phyloP scores from a whole-genome alignment of 2,888 invertebrate species.

The Enoplolaimus lenunculus region DNA sequence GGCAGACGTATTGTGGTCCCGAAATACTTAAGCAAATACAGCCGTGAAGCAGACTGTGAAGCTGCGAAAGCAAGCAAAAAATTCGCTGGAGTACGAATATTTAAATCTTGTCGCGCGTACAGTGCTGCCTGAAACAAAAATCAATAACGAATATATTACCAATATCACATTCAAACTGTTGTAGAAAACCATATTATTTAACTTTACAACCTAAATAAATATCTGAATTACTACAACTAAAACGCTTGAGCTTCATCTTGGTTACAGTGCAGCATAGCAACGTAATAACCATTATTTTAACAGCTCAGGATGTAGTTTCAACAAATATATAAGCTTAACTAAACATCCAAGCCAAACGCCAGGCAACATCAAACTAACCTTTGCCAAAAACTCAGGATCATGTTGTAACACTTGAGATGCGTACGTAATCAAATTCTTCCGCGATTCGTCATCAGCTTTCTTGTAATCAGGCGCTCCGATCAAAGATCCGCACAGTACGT shows the following conservation, averaged over 20 bases:
- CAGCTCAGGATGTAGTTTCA: too few relatives aligned
- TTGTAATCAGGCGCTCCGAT: not conserved
- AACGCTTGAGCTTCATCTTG: too few relatives aligned
- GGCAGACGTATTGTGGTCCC: slow-evolving; percentile 40
- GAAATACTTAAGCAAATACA: slow-evolving; percentile 44
- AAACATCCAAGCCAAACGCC: too few relatives aligned
- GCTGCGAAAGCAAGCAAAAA: slow-evolving; percentile 44
- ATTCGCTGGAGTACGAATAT: slow-evolving; percentile 44
- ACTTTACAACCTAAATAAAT: too few relatives aligned
- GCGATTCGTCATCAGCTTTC: not conserved
- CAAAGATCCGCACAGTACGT: not conserved
- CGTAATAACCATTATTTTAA: too few relatives aligned
- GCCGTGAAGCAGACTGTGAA: slow-evolving; percentile 36
- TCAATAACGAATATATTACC: too few relatives aligned
- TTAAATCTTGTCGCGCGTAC: slow-evolving; percentile 44
- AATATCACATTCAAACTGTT: too few relatives aligned
- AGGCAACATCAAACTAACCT: too few relatives aligned
- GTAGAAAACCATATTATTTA: too few relatives aligned
- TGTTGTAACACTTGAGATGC: not conserved
- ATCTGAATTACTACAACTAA: too few relatives aligned
- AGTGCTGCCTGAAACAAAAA: slow-evolving; percentile 41
- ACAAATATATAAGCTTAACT: too few relatives aligned
- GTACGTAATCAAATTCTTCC: not conserved
- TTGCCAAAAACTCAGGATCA: not conserved
- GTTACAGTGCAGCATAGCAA: too few relatives aligned